Percentiles rank a stretch among this genome's conserved stretches.
phyloP scores from a whole-genome alignment of 1,140 invertebrate species.

The Platyscapa corneri region DNA sequence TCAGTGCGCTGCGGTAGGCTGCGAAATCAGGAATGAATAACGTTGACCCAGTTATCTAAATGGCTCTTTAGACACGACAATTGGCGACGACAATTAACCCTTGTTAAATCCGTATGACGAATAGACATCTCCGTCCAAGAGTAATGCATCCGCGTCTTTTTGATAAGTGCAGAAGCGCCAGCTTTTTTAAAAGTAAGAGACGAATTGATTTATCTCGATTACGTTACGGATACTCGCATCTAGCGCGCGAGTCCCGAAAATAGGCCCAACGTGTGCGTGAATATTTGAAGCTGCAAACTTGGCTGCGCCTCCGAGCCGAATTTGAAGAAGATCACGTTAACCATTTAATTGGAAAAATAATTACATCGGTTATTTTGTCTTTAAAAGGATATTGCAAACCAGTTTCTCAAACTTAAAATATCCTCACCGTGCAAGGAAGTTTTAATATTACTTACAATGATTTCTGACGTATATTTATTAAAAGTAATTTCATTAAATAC shows the following conservation, averaged over 20 bases:
- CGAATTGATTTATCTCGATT: slow-evolving; percentile 36
- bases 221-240: slow-evolving; percentile 4
- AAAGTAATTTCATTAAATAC: too few relatives aligned
- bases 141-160: not conserved
- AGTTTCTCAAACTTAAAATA: not conserved
- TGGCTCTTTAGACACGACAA: not conserved
- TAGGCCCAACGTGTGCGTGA: not conserved
- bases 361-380: not conserved
- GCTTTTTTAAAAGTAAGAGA: slow-evolving; percentile 28
- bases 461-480: too few relatives aligned
- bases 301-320: not conserved
- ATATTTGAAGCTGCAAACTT: slow-evolving; percentile 1
- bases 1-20: not conserved
- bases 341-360: not conserved
- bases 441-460: not conserved
- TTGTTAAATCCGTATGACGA: slow-evolving; percentile 35
- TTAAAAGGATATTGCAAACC: not conserved
- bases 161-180: not conserved
- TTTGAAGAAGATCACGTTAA: not conserved
- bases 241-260: slow-evolving; percentile 7
- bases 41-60: slow-evolving; percentile 30
- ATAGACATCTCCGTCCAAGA: not conserved
- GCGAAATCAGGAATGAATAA: slow-evolving; percentile 39
- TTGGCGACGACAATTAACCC: slow-evolving; percentile 34
- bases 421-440: not conserved